Conservation (phyloP, 2,113 vertebrate species). For the Melanerpes aurifrons region DNA sequence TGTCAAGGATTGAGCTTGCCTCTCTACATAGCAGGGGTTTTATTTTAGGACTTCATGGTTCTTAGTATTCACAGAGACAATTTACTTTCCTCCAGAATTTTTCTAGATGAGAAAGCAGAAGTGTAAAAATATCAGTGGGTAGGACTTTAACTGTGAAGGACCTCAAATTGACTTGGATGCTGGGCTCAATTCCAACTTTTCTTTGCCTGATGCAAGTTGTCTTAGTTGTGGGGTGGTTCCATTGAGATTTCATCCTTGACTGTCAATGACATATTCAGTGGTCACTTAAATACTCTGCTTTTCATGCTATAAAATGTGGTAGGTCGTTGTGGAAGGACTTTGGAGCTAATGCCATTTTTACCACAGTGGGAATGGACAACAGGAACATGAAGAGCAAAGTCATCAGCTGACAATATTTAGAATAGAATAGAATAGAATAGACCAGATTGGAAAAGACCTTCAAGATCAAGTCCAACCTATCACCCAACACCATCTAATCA, state of each 20-base stretch:
- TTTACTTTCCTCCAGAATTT: neutral
- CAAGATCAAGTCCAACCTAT: too few relatives aligned
- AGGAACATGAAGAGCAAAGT: neutral
- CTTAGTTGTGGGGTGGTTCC: neutral
- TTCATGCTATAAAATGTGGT: neutral
- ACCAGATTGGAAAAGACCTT: too few relatives aligned
- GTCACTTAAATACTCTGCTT: neutral
- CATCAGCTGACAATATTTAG: neutral
- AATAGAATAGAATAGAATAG: too few relatives aligned
- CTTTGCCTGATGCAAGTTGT: neutral
- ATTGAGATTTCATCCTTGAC: neutral
- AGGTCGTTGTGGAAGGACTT: neutral
- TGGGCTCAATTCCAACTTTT: neutral
- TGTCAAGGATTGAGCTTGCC: neutral
- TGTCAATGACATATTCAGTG: neutral
- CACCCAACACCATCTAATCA: too few relatives aligned
- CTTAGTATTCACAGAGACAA: neutral
- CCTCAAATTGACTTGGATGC: rapidly evolving
- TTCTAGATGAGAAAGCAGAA: neutral
- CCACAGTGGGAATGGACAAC: rapidly evolving
- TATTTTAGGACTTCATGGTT: neutral
- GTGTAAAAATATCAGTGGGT: neutral
- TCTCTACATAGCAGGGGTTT: neutral
- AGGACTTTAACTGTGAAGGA: neutral
- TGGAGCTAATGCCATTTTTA: neutral